Percentiles rank a stretch among this genome's conserved stretches.
Conservation (phyloP, 2,113 vertebrate genomes). For the Colinus virginianus region DNA sequence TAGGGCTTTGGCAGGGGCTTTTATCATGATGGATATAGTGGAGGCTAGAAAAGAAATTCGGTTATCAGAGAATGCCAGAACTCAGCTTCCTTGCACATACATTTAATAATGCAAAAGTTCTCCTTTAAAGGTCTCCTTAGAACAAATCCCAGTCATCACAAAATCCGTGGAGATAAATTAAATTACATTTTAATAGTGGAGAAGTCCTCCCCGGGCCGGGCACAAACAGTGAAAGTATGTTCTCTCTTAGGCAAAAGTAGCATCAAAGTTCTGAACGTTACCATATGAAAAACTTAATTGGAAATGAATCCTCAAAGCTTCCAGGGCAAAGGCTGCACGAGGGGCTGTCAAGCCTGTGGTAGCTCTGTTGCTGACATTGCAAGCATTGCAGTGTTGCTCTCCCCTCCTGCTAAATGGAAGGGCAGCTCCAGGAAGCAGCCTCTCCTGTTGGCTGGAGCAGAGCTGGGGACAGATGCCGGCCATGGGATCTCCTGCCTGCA, state of each 20-base stretch:
- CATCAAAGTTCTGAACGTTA: constrained; percentile 41
- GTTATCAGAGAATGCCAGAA: constrained; percentile 68
- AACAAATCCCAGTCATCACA: constrained; percentile 51
- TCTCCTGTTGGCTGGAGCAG: not conserved
- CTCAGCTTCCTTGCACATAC: constrained; percentile 55
- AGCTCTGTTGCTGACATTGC: not conserved
- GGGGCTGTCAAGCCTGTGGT: not conserved
- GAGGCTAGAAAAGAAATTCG: constrained; percentile 63
- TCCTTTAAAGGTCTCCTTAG: constrained; percentile 61
- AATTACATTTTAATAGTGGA: constrained; percentile 54
- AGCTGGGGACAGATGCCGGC: not conserved
- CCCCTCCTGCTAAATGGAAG: not conserved
- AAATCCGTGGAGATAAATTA: constrained; percentile 42
- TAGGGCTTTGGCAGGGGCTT: constrained; percentile 67
- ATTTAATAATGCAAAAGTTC: constrained; percentile 57
- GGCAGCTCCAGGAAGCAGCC: not conserved
- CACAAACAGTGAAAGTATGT: constrained; percentile 49
- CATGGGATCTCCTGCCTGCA: not conserved
- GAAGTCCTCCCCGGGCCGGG: constrained; percentile 28
- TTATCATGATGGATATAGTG: constrained; percentile 65
- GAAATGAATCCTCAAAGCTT: not conserved
- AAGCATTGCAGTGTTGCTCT: not conserved
- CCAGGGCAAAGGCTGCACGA: not conserved
- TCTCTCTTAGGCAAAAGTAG: constrained; percentile 41
- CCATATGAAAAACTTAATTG: constrained; percentile 50